Percentiles rank a stretch among this genome's conserved stretches.
Conservation (phyloP, 2,113 vertebrate species). For the Gymnobelideus leadbeateri region DNA sequence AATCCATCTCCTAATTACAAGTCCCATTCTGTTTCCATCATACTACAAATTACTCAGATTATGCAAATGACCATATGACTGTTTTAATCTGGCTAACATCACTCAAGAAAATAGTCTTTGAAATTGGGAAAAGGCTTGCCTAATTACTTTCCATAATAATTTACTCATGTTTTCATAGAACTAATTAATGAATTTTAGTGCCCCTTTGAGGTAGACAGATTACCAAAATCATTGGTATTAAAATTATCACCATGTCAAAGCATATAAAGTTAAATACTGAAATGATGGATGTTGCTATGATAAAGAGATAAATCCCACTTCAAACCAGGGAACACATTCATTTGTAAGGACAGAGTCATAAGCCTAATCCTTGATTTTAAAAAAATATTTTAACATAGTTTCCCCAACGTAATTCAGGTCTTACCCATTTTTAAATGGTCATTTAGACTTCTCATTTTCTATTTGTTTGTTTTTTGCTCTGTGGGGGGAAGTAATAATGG, state of each 20-base stretch:
- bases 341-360: not conserved
- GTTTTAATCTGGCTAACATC: not conserved
- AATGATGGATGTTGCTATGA: not conserved
- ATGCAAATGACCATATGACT: not conserved
- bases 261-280: not conserved
- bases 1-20: not conserved
- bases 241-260: not conserved
- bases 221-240: not conserved
- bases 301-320: not conserved
- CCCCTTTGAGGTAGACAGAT: not conserved
- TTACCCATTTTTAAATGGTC: not conserved
- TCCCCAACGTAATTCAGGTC: not conserved
- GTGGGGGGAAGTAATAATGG: not conserved
- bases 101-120: not conserved
- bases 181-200: not conserved
- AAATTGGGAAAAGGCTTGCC: not conserved
- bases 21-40: not conserved
- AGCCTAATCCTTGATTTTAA: not conserved
- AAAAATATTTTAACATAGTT: not conserved
- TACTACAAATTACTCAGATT: conserved; percentile 1
- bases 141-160: not conserved
- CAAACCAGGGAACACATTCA: not conserved
- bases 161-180: not conserved
- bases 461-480: not conserved
- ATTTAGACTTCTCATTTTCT: not conserved